Base-by-base conservation (phyloP, 2,888 invertebrate genomes). In the Platynereis dumerilii region DNA sequence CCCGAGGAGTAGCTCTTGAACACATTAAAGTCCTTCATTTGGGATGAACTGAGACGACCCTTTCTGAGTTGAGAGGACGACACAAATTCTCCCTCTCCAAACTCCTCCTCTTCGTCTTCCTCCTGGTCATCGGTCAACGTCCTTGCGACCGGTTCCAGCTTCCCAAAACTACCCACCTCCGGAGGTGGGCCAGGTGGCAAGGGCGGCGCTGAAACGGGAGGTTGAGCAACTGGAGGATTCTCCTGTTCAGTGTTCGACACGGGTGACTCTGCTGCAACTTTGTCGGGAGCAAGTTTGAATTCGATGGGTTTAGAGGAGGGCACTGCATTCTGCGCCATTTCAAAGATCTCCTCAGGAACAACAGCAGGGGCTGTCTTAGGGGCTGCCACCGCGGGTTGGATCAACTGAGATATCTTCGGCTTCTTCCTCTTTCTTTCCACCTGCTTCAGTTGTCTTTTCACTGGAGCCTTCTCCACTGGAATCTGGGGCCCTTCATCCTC, bases 1-100 rank as follows among this genome's bases (percentile, higher is more conserved):
- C 96, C 96, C 10, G 90, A 87, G 70, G 90, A 88, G 83, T 96
- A 96, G 78, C 92, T 93, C 81, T 91, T 93, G 79, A 92, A 96
- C 24, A 94, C 90, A 3, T 92, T 88, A 71, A 94, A 67, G 29
- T 79, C 74, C 76, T 81, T 86, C 86, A 87, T 83, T 88, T 89
- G 56, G 2, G 85, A 84, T 2, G 85, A 84, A 2, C 91, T 88
- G 70, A 94, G 87, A 79, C 90, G 89, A 73, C 92, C 91, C 42
- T 86, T 85, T 62, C 87, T 84, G 44, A 93, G 83, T 81, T 92
- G 89, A 74, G 89, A 88, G 62, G 87, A 87, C 2, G 88, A 88
- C 69, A 92, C 89, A 45, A 77, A 78, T n/a, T 79, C 72, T n/a
- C 67, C 66, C 28, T 75, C 71, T 52, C 71, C 72, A 68, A 76